Percentiles rank a stretch among this genome's conserved stretches.
phyloP scores from a whole-genome alignment of 1,140 invertebrate genomes.

The Ctenoplectra terminalis region DNA sequence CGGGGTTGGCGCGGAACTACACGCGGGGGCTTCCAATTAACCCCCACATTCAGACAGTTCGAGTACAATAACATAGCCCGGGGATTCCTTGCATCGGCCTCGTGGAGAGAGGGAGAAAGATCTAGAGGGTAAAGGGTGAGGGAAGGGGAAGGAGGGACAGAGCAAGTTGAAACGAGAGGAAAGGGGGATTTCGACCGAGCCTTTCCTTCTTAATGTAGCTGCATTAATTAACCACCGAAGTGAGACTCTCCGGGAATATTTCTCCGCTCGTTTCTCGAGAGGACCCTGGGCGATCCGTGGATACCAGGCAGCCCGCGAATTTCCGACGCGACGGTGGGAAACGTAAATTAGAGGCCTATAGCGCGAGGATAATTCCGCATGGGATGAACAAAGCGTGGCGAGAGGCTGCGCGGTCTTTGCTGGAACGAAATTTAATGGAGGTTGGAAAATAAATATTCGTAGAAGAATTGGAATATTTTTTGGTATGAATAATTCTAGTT shows the following conservation, averaged over 20 bases:
- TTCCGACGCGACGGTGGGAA: background rate
- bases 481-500: too few species aligned
- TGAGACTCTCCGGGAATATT: conserved; percentile 62
- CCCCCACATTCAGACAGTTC: conserved; percentile 64
- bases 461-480: too few species aligned
- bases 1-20: conserved; percentile 61
- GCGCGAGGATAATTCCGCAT: background rate
- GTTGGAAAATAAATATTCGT: too few species aligned
- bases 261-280: conserved; percentile 44
- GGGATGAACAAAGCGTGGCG: background rate
- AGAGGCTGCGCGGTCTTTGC: background rate
- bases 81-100: conserved; percentile 42
- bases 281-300: conserved; percentile 43
- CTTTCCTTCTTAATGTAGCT: conserved; percentile 68
- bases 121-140: background rate
- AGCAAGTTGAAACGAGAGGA: conserved; percentile 24
- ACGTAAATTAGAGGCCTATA: conserved; percentile 19
- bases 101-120: background rate
- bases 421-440: background rate
- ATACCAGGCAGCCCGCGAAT: background rate
- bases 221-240: conserved; percentile 71
- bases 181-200: conserved; percentile 8
- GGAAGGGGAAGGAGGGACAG: background rate
- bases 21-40: conserved; percentile 72
- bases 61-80: conserved; percentile 67